Percentiles rank a stretch among this genome's conserved stretches.
These are phyloP conservation scores for Sylvia atricapilla DNA, from an alignment of 2,113 vertebrate genomes.

Conservation along the genomic window DNA sequence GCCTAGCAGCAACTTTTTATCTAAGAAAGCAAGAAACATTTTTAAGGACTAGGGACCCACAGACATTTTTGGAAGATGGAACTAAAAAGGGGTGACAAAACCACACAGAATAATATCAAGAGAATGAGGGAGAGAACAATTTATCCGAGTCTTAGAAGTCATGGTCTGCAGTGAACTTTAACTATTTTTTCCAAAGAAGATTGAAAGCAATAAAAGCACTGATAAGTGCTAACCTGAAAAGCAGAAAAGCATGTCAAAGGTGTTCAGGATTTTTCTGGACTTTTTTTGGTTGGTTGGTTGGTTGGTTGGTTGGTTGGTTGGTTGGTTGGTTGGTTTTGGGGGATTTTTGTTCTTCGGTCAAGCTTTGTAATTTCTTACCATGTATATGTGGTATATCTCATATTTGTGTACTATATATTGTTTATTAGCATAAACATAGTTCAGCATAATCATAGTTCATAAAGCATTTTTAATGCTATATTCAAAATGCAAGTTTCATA, in stretches of 20 bases:
- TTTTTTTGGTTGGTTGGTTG: neutral
- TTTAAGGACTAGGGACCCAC: neutral
- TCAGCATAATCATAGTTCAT: no score
- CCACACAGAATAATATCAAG: neutral
- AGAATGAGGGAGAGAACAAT: neutral
- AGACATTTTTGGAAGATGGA: neutral
- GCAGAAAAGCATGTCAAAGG: neutral
- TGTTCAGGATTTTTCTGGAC: neutral
- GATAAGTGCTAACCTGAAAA: neutral
- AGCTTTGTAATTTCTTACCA: neutral
- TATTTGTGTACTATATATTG: neutral
- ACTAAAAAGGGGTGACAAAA: neutral
- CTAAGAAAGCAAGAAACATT: neutral
- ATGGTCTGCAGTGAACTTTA: neutral
- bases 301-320: neutral
- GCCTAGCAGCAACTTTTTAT: neutral
- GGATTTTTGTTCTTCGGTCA: neutral
- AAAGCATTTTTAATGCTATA: no score
- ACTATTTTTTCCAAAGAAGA: neutral
- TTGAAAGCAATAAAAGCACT: neutral
- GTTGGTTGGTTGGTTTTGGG: neutral
- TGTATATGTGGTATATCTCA: no score
- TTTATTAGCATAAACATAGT: neutral
- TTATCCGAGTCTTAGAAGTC: neutral
- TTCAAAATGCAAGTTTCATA: neutral